phyloP scores from a whole-genome alignment of 2,113 vertebrate genomes.

The Gila orcuttii region DNA sequence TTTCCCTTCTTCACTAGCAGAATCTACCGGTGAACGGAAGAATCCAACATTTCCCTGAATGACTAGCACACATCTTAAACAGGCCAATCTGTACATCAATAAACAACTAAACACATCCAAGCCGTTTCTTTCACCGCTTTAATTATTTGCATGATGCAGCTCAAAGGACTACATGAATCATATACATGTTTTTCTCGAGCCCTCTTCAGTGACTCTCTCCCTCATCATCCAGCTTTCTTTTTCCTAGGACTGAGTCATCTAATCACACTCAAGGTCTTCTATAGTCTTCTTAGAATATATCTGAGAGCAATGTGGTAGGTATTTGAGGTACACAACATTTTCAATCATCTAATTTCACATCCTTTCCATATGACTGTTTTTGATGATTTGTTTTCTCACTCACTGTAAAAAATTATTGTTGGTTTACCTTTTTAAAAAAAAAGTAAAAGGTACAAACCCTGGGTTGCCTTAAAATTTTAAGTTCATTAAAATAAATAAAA shows the following conservation, averaged over 20 bases:
- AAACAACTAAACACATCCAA: background rate
- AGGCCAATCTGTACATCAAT: background rate
- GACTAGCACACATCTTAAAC: background rate
- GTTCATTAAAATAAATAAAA: too few relatives aligned
- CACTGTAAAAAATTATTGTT: too few relatives aligned
- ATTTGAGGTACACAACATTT: conserved; percentile 16
- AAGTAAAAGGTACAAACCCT: too few relatives aligned
- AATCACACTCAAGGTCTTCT: conserved; percentile 12
- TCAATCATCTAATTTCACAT: background rate
- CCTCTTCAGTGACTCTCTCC: conserved; percentile 12
- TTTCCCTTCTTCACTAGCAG: background rate
- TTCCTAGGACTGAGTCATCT: conserved; percentile 53
- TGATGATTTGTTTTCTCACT: background rate
- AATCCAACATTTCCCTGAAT: background rate
- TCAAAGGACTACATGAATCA: background rate
- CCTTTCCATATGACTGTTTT: background rate
- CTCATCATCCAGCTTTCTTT: conserved; percentile 13
- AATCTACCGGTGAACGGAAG: background rate
- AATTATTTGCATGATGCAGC: background rate
- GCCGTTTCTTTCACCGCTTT: too few relatives aligned
- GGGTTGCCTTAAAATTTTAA: too few relatives aligned
- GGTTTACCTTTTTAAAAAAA: too few relatives aligned
- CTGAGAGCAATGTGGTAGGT: background rate
- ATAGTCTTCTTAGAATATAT: conserved; percentile 49
- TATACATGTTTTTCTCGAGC: background rate